These are phyloP conservation scores for Drosophila pseudoananassae DNA, from an alignment of 1,140 invertebrate genomes.

Conservation along the genomic window DNA sequence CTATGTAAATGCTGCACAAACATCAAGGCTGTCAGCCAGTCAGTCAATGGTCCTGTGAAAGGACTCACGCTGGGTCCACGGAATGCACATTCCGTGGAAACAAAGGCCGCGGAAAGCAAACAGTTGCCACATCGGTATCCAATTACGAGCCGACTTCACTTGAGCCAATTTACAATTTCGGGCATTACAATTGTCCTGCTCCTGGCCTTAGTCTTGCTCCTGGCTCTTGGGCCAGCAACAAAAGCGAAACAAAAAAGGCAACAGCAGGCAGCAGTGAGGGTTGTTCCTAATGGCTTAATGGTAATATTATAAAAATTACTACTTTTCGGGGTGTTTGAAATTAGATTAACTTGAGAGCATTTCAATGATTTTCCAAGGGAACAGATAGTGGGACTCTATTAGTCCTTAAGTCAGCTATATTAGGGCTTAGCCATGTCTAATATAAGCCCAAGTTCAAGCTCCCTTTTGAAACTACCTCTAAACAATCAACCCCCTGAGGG, in stretches of 20 bases:
- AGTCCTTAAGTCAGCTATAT: too few species aligned
- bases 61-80: constrained; percentile 63
- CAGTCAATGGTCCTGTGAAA: constrained; percentile 29
- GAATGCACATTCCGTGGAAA: constrained; percentile 28
- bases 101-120: constrained; percentile 59
- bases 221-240: constrained; percentile 33
- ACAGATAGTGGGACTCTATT: neutral
- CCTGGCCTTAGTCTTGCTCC: constrained; percentile 36
- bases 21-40: constrained; percentile 7
- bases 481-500: constrained; percentile 26
- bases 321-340: neutral
- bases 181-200: constrained; percentile 53
- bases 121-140: constrained; percentile 76
- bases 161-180: constrained; percentile 69
- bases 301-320: neutral
- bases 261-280: constrained; percentile 61
- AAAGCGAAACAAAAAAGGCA: constrained; percentile 53
- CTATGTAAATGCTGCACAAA: constrained; percentile 44
- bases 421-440: too few species aligned
- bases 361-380: neutral
- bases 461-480: neutral
- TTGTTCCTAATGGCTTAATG: constrained; percentile 5
- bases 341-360: neutral
- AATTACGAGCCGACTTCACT: constrained; percentile 60
- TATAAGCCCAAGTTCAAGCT: too few species aligned